Base-by-base conservation (phyloP, 2,113 vertebrate genomes). In the Ameiurus melas region DNA sequence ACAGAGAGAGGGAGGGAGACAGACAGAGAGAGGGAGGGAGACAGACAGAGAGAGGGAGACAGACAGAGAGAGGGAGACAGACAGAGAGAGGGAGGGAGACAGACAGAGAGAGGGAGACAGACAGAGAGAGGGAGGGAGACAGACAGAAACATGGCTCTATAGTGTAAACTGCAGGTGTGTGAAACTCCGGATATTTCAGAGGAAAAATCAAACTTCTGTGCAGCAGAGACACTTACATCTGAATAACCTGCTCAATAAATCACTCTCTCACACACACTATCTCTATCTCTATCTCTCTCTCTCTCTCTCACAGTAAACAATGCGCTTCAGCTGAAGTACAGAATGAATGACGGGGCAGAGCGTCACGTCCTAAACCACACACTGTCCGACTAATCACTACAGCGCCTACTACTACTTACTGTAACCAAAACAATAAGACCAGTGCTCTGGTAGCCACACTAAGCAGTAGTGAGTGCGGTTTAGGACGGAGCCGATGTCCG, bases 341-440 rank as follows among this genome's bases (percentile, higher is more conserved):
- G 27, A 89, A 93, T 94, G 92, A 95, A 95, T 94, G 93, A 93
- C 92, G 93, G 80, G 33, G 55, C 51, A 19, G 43, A 84, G 53
- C 25, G 33, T 7, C 70, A 19, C 3, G 84, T 85, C 53, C 70
- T 27, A 60, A 85, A 77, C 27, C 55, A 57, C 70, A 17, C 68
- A 16, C 70, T 19, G 14, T 4, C 68, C 22, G 3, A 30, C 17
- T 30, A 7, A 10, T 13, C 2, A 16, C 6, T 25, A 10, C 17
- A 0, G 79, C n/a, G 19, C 78, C 10, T 25, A 20, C 13, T 55
- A 8, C 25, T 3, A 3, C 51, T 20, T 0, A 57, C 8, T 4
- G 30, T 25, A 73, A 16, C 30, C 25, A 33, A 10, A 16, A 20
- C 25, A 39, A 53, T 30, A 12, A 33, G 12, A 2, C 47, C 17